Conservation (phyloP, 2,113 vertebrate genomes). For the Macaca fascicularis region T2T-MFA8v1.1 NC_088394.1:50054001-50054500, state of each 20-base stretch:
- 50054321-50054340: background rate
- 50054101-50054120: conserved; percentile 1
- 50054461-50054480: background rate
- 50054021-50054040: background rate
- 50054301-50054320: background rate
- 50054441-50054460: background rate
- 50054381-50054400: background rate
- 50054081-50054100: conserved; percentile 41
- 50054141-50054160: conserved; percentile 4
- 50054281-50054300: background rate
- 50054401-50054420: background rate
- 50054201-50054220: background rate
- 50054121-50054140: background rate
- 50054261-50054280: background rate
- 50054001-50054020: background rate
- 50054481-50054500: conserved; percentile 25
- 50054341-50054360: background rate
- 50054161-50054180: background rate
- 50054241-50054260: background rate
- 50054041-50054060: background rate
- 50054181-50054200: background rate
- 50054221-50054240: background rate
- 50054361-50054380: background rate
- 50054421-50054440: background rate
- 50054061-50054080: conserved; percentile 45